These are phyloP conservation scores for Drosophila micromelanica DNA, from an alignment of 1,140 invertebrate species.

Conservation along the genomic window DNA sequence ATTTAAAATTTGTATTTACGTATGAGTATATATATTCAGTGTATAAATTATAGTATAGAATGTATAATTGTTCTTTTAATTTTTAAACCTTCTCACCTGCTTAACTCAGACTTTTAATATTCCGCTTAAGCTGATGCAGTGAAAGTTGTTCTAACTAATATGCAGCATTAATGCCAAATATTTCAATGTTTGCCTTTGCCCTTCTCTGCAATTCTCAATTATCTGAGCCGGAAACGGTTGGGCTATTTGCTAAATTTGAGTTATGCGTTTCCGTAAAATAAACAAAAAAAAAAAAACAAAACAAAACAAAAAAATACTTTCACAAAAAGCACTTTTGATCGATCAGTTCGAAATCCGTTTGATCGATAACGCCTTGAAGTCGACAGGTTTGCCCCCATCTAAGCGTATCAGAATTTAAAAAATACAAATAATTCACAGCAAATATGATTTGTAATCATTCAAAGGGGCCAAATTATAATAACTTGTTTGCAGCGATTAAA, in stretches of 20 bases:
- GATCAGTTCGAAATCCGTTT: conserved; percentile 24
- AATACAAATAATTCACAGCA: background rate
- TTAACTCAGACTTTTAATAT: too few species aligned
- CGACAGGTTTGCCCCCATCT: conserved; percentile 28
- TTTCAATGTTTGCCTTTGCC: conserved; percentile 3
- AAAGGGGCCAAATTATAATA: conserved; percentile 23
- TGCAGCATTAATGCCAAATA: conserved; percentile 2
- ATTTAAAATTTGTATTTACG: too few species aligned
- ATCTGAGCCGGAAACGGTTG: conserved; percentile 32
- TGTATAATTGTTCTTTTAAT: too few species aligned
- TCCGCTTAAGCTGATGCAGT: background rate
- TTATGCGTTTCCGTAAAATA: conserved; percentile 37
- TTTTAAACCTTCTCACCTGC: too few species aligned
- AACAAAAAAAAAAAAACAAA: too few species aligned
- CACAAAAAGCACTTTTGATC: conserved; percentile 34
- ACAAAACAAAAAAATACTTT: conserved; percentile 14
- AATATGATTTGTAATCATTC: background rate
- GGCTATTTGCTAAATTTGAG: conserved; percentile 18
- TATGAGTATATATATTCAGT: too few species aligned
- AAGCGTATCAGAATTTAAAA: conserved; percentile 1
- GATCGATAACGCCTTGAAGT: conserved; percentile 38
- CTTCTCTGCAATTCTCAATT: conserved; percentile 8
- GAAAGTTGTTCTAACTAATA: background rate
- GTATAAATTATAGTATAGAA: too few species aligned
- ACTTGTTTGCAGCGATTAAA: conserved; percentile 19